Percentiles rank a stretch among this genome's conserved stretches.
phyloP scores from a whole-genome alignment of 2,113 vertebrate genomes.

The Xiphophorus maculatus region DNA sequence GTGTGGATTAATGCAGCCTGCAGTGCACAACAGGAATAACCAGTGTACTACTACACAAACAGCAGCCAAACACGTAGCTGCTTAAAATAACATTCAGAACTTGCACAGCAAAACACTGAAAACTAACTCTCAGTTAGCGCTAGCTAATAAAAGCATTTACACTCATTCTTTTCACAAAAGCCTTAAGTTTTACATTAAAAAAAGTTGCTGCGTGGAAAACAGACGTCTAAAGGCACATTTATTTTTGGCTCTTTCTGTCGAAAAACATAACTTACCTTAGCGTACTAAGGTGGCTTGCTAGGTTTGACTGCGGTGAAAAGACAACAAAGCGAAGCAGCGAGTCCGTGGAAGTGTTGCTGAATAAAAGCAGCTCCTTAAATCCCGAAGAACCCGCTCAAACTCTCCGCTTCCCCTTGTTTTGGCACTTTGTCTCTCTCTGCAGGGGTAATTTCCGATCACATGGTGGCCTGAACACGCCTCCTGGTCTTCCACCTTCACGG shows the following conservation, averaged over 20 bases:
- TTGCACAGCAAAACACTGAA: background rate
- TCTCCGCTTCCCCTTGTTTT: conserved; percentile 16
- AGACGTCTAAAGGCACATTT: background rate
- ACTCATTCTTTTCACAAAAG: background rate
- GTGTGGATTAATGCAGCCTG: background rate
- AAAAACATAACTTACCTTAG: conserved; percentile 48
- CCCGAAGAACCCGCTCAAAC: conserved; percentile 21
- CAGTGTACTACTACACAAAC: background rate
- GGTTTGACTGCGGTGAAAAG: background rate
- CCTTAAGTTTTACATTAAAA: conserved; percentile 9
- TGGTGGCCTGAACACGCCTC: conserved; percentile 11
- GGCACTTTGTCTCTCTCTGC: background rate
- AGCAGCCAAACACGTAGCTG: background rate
- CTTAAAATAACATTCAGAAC: background rate
- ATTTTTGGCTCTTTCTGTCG: background rate
- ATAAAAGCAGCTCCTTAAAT: background rate
- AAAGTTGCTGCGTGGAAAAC: conserved; percentile 23
- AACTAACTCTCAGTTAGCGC: background rate
- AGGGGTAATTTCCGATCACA: conserved; percentile 66
- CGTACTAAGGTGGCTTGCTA: conserved; percentile 8
- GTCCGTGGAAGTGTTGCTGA: background rate
- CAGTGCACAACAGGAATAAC: background rate
- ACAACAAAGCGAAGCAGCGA: background rate
- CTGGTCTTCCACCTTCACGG: too few relatives aligned
- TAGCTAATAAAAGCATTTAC: background rate